Evolutionary conservation across 2,888 invertebrate species (phyloP).

Genomic region (Holacanthella duospinosa): DNA sequence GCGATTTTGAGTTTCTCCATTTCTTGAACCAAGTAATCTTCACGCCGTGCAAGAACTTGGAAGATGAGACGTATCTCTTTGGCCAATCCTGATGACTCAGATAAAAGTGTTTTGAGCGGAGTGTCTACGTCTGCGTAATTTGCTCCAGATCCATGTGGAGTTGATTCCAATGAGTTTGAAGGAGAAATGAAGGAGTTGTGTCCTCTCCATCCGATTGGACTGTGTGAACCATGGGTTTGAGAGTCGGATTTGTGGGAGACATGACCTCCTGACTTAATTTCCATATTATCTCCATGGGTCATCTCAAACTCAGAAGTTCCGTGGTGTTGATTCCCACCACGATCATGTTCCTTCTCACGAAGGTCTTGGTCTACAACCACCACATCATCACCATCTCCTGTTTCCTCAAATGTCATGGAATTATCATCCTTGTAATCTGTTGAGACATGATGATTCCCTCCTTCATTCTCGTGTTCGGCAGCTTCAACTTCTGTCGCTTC

Average conservation of each 20-base stretch:
- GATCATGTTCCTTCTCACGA: not conserved
- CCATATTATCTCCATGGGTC: no score
- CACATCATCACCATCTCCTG: not conserved
- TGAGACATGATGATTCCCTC: not conserved
- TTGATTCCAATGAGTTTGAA: no score
- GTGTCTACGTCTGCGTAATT: no score
- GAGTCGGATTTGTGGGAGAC: no score
- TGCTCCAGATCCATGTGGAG: no score
- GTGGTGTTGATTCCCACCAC: not conserved
- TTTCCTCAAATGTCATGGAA: slow-evolving; percentile 6
- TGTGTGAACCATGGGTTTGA: no score
- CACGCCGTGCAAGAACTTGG: slow-evolving; percentile 20
- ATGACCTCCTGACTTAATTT: no score
- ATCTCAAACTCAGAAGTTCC: not conserved
- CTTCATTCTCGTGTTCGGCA: not conserved
- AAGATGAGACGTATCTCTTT: slow-evolving; percentile 20
- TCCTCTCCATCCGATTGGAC: no score
- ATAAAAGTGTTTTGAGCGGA: slow-evolving; percentile 15
- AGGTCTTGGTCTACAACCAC: not conserved
- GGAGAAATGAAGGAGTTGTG: no score
- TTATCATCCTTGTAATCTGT: not conserved
- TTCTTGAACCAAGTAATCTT: slow-evolving; percentile 18
- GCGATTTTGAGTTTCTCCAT: slow-evolving; percentile 21
- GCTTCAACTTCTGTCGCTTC: not conserved
- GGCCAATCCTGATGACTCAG: slow-evolving; percentile 22